Evolutionary conservation across 2,113 vertebrate species (phyloP).

Genomic region (Pampusana beccarii): DNA sequence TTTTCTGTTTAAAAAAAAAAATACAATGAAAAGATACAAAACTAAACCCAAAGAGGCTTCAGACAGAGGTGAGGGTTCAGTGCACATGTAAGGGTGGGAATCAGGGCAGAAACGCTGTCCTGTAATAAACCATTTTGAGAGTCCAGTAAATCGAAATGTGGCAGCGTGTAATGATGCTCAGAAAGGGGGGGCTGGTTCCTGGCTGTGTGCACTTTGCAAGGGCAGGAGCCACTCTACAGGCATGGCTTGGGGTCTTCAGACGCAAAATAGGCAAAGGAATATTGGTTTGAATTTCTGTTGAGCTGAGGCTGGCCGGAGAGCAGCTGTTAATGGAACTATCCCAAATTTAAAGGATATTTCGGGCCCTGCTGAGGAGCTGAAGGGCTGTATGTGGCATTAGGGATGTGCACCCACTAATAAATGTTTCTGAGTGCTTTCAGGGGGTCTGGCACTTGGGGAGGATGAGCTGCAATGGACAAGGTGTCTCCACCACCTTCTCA

Average conservation of each 20-base stretch:
- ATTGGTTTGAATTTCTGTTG: neutral
- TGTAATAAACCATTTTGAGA: neutral
- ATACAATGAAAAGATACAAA: neutral
- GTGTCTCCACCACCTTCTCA: neutral
- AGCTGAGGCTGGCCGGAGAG: neutral
- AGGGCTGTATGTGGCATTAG: neutral
- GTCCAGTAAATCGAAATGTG: neutral
- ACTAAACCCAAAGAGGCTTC: neutral
- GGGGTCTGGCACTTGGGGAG: neutral
- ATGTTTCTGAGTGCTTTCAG: neutral
- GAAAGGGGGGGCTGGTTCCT: neutral
- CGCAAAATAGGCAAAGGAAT: neutral
- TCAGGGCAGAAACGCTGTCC: neutral
- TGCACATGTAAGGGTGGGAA: neutral
- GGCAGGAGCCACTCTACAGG: neutral
- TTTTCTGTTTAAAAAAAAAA: neutral
- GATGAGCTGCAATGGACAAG: accelerated
- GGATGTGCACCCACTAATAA: neutral
- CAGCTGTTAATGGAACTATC: neutral
- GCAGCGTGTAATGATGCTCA: neutral
- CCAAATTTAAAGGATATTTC: neutral
- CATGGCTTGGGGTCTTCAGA: neutral
- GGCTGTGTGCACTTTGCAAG: neutral
- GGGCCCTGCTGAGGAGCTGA: neutral
- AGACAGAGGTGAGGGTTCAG: neutral